Evolutionary conservation across 2,113 vertebrate species (phyloP), one percentile per base, ranked within the genome.

Genomic region (Amazona vittata): DNA sequence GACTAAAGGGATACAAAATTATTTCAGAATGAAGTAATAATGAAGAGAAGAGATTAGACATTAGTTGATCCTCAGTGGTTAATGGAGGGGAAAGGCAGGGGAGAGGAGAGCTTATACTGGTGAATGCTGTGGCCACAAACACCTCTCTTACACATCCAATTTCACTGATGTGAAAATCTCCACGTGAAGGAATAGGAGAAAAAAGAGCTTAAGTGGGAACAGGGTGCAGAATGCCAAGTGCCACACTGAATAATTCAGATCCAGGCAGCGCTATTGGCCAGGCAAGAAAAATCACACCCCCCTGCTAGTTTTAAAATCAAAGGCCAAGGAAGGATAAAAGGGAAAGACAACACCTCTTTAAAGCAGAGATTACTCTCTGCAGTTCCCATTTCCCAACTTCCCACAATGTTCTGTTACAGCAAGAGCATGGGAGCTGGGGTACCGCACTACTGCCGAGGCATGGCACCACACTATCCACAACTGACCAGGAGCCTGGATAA

Each of bases 151-250:
- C 86, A 96, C 96, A 92, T 97, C 96, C 94, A 96, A 79, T 96
- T 96, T 93, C 96, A 87, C 74, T 85, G 92, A 94, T 94, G 94
- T 95, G 95, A 96, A 96, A 97, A 97, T 94, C 95, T 92, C 92
- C 94, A 96, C 96, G 95, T 94, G 96, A 97, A 96, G 86, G 74
- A 96, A 87, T 91, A 91, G 89, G 70, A 41, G 63, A 91, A 96
- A 96, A 96, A 96, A 95, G 95, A 94, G 83, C 96, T 91, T 95
- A 94, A 96, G 94, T 91, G 92, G 96, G 95, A 96, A 89, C 69
- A 94, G 90, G 83, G 92, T 44, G 77, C 94, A 93, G 96, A 96
- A 91, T 92, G 81, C 93, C 81, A 94, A 96, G 89, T 75, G 89
- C 92, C 93, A 86, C 91, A 76, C 71, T 96, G 90, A 94, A 96